Conservation (phyloP, 92 coral and sea anemone genomes). For the Epizoanthus fatuus region DNA sequence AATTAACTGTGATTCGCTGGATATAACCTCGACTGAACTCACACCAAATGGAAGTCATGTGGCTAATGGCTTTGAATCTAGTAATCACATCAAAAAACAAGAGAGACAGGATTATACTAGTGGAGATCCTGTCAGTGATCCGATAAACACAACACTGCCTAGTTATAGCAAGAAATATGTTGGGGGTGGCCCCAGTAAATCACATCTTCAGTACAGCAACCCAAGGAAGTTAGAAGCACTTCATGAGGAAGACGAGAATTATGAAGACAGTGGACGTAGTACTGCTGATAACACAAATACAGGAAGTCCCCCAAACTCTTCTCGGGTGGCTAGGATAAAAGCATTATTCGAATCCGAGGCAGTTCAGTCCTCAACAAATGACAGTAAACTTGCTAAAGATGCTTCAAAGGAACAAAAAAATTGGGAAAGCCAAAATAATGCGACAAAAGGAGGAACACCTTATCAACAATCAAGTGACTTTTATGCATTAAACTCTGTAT, state of each 20-base stretch:
- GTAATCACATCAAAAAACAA: neutral
- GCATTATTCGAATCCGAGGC: constrained; percentile 7
- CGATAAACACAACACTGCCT: neutral
- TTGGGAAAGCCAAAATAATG: neutral
- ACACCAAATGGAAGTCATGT: neutral
- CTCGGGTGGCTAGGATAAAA: constrained; percentile 30
- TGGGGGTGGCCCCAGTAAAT: neutral
- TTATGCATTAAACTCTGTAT: neutral
- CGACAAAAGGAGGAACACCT: neutral
- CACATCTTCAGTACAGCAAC: constrained; percentile 25
- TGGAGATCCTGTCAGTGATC: neutral
- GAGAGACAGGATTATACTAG: neutral
- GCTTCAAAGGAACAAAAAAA: neutral
- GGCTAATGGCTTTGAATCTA: neutral
- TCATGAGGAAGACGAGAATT: constrained; percentile 80
- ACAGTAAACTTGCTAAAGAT: neutral
- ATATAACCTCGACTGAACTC: neutral
- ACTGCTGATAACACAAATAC: neutral
- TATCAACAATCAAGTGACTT: neutral
- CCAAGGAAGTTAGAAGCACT: constrained; percentile 80
- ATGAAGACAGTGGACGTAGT: constrained; percentile 47
- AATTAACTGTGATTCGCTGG: constrained; percentile 35
- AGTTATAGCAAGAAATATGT: neutral
- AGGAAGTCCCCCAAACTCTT: constrained; percentile 1
- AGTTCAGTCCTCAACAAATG: neutral